Percentiles rank a stretch among this genome's conserved stretches.
These are phyloP conservation scores for Sebastes kiyomatsui DNA, from an alignment of 2,797 vertebrate genomes.

Conservation along the genomic window DNA sequence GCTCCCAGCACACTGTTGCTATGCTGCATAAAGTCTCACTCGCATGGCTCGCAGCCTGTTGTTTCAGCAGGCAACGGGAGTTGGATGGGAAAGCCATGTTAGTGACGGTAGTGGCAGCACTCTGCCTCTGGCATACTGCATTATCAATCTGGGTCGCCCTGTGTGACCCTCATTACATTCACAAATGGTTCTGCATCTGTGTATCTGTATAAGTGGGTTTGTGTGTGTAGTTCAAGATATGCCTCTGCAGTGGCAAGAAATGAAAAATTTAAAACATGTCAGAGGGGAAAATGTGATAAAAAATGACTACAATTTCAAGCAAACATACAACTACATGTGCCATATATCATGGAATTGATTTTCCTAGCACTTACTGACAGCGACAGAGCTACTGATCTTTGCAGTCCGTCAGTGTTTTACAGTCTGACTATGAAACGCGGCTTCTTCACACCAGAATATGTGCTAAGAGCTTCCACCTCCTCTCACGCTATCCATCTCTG, in stretches of 20 bases:
- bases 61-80: conserved; percentile 48
- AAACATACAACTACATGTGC: neutral
- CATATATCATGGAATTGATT: conserved; percentile 18
- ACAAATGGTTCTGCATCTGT: conserved; percentile 25
- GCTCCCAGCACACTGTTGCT: conserved; percentile 58
- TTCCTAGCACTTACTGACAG: neutral
- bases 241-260: neutral
- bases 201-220: neutral
- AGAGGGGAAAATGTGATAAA: neutral
- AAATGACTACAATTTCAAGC: neutral
- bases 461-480: conserved; percentile 1
- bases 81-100: conserved; percentile 43
- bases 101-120: conserved; percentile 48
- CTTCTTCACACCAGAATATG: conserved; percentile 14
- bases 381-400: conserved; percentile 13
- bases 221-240: neutral
- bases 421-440: conserved; percentile 16
- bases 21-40: conserved; percentile 55
- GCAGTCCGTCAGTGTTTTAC: neutral
- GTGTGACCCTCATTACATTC: conserved; percentile 38
- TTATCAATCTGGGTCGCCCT: conserved; percentile 59
- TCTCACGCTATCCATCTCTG: conserved; percentile 40
- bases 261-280: neutral
- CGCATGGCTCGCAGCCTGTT: conserved; percentile 44
- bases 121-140: conserved; percentile 39